Evolutionary conservation across 2,113 vertebrate genomes (phyloP).

Genomic region (Sphaerodactylus townsendi): DNA sequence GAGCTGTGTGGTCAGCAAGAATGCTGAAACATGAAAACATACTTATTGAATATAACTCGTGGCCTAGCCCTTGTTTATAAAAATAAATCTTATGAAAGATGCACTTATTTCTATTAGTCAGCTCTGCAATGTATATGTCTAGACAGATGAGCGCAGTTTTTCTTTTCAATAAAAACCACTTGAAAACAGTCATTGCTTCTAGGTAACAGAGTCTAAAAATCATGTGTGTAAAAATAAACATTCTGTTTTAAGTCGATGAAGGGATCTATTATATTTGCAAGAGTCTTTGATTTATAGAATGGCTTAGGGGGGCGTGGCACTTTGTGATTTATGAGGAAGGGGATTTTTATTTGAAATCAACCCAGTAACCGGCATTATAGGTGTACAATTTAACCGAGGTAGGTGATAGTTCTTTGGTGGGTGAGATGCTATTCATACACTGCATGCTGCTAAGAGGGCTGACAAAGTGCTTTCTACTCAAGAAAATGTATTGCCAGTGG

Average conservation of each 20-base stretch:
- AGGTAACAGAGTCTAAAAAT: constrained; percentile 52
- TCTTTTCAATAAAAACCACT: constrained; percentile 31
- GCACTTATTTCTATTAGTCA: constrained; percentile 53
- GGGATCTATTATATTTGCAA: constrained; percentile 49
- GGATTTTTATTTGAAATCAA: not conserved
- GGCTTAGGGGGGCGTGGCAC: not conserved
- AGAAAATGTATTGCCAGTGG: not conserved
- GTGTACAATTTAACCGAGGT: not conserved
- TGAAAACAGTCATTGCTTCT: constrained; percentile 38
- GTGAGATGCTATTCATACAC: not conserved
- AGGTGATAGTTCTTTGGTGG: not conserved
- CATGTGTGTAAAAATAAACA: constrained; percentile 67
- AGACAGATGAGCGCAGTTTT: constrained; percentile 15
- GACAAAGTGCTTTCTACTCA: not conserved
- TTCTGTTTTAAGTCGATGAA: constrained; percentile 52
- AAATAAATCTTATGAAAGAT: constrained; percentile 61
- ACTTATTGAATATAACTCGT: constrained; percentile 43
- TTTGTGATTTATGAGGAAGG: not conserved
- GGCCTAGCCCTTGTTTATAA: constrained; percentile 47
- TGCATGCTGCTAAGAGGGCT: not conserved
- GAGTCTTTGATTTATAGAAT: constrained; percentile 45
- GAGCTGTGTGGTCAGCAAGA: constrained; percentile 25
- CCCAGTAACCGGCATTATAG: not conserved
- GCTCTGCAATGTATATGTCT: constrained; percentile 39
- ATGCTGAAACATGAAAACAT: constrained; percentile 46